phyloP scores from a whole-genome alignment of 2,797 vertebrate species.

The Rhodeus uyekii region DNA sequence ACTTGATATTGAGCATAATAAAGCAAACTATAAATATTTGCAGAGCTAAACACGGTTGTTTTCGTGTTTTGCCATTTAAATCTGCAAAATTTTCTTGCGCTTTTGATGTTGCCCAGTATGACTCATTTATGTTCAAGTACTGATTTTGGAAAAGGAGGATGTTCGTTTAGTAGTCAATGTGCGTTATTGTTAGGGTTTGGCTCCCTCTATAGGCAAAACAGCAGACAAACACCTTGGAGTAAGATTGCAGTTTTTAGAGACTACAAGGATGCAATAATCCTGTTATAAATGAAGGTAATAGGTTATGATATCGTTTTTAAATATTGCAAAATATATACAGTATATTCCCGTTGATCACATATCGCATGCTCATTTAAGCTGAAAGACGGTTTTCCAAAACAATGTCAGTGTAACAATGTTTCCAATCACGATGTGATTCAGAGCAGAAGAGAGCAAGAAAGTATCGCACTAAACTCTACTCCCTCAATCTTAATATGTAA shows the following conservation, averaged over 20 bases:
- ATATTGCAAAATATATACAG: too few species aligned
- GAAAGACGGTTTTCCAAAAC: background rate
- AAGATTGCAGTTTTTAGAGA: background rate
- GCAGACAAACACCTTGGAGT: background rate
- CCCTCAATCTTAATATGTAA: background rate
- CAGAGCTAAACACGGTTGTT: background rate
- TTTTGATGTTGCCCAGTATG: background rate
- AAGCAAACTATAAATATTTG: background rate
- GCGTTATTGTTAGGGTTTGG: constrained; percentile 28
- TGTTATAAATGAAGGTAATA: background rate
- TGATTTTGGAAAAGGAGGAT: background rate
- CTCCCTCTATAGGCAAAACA: constrained; percentile 54
- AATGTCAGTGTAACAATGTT: background rate
- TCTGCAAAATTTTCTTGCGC: background rate
- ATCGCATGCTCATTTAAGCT: background rate
- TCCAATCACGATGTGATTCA: too few species aligned
- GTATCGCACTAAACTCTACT: background rate
- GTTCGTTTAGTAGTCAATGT: background rate
- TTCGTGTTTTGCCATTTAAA: background rate
- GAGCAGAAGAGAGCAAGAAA: background rate
- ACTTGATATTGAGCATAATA: background rate
- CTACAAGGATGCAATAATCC: background rate
- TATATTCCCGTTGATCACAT: background rate
- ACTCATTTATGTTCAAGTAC: background rate
- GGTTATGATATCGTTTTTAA: background rate